Evolutionary conservation across 53 echinoderm and acorn worm species (phyloP).

Genomic region (Holothuria scabra): DNA sequence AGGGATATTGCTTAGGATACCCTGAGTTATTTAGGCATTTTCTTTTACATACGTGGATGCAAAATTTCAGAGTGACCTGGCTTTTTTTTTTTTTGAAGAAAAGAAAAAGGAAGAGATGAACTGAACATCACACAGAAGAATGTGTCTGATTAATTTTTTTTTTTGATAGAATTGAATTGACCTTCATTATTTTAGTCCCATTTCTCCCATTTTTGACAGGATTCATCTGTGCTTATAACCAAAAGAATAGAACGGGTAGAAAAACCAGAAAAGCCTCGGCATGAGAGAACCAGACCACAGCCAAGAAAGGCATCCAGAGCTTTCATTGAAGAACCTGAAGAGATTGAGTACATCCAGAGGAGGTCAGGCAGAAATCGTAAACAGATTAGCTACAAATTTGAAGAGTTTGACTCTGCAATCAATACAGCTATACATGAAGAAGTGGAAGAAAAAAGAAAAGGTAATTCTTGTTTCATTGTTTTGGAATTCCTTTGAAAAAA

Average conservation of each 20-base stretch:
- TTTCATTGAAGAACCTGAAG: constrained; percentile 69
- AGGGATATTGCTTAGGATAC: no score
- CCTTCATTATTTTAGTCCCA: no score
- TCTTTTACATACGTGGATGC: no score
- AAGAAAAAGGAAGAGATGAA: no score
- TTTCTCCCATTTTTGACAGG: constrained; percentile 18
- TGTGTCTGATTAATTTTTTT: no score
- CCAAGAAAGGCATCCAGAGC: constrained; percentile 27
- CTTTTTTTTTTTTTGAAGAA: no score
- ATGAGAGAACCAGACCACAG: constrained; percentile 48
- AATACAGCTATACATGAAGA: constrained; percentile 91
- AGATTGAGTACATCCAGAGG: constrained; percentile 71
- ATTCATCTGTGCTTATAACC: constrained; percentile 34
- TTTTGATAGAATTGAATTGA: no score
- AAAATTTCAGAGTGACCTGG: no score
- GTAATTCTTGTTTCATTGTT: constrained; percentile 21
- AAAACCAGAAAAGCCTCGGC: constrained; percentile 16
- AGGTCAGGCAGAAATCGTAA: constrained; percentile 65
- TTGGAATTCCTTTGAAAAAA: no score
- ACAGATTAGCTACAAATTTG: constrained; percentile 94
- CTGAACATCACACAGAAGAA: no score
- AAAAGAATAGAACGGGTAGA: constrained; percentile 17
- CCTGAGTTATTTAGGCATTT: no score
- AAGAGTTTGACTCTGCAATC: constrained; percentile 93
- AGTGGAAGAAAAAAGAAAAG: constrained; percentile 88